Evolutionary conservation across 2,888 invertebrate species (phyloP).

Genomic region (Amphipyra berbera): DNA sequence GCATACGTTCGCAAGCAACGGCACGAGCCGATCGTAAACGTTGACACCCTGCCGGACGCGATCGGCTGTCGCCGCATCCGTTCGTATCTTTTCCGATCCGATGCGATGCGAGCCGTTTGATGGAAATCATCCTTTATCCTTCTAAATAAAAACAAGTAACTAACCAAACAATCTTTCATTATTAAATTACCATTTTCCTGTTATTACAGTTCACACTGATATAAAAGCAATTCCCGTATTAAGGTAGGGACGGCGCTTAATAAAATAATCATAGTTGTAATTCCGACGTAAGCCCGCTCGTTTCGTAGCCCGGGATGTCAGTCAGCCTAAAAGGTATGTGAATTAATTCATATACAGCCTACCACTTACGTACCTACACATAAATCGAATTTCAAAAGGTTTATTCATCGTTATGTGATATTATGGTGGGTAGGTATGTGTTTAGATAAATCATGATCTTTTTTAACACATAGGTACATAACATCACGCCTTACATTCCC

Average conservation of each 20-base stretch:
- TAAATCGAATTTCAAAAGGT: constrained; percentile 54
- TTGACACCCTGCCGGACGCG: too few species aligned
- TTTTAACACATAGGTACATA: too few species aligned
- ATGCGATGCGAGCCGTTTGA: too few species aligned
- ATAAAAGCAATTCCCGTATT: constrained; percentile 30
- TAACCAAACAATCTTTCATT: not conserved
- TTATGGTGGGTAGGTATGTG: not conserved
- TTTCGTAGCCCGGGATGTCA: constrained; percentile 38
- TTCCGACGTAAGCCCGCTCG: constrained; percentile 28
- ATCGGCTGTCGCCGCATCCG: too few species aligned
- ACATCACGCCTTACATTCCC: too few species aligned
- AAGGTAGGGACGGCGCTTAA: constrained; percentile 34
- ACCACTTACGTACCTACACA: constrained; percentile 21
- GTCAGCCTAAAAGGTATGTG: constrained; percentile 56
- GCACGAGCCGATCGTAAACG: too few species aligned
- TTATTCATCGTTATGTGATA: constrained; percentile 38
- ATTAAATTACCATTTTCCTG: constrained; percentile 16
- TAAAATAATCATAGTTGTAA: constrained; percentile 47
- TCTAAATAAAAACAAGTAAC: too few species aligned
- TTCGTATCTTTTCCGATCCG: too few species aligned
- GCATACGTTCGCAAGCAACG: too few species aligned
- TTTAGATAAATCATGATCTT: too few species aligned
- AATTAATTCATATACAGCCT: constrained; percentile 55
- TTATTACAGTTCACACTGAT: constrained; percentile 30
- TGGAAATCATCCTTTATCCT: too few species aligned